Evolutionary conservation across 2,113 vertebrate species (phyloP).

Genomic region (Gambusia affinis): DNA sequence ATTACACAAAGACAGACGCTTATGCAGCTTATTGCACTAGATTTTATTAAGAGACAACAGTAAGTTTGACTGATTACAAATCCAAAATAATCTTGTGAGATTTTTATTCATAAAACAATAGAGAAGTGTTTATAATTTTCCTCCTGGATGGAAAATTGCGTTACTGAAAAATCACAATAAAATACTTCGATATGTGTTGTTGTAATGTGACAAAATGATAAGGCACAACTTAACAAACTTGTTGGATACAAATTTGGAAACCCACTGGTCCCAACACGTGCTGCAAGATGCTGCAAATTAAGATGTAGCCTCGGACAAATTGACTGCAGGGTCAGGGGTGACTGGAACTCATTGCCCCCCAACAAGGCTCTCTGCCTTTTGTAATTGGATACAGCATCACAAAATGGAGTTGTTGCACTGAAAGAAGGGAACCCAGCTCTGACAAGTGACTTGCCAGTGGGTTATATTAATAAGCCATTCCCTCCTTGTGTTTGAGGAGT

Average conservation of each 20-base stretch:
- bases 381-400: constrained; percentile 58
- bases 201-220: no score
- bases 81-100: no score
- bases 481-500: constrained; percentile 16
- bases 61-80: no score
- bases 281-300: constrained; percentile 4
- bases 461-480: constrained; percentile 34
- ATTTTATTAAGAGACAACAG: no score
- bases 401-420: constrained; percentile 32
- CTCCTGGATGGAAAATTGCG: no score
- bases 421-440: constrained; percentile 29
- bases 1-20: no score
- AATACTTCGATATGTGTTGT: no score
- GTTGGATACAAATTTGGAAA: neutral
- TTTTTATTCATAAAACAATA: no score
- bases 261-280: neutral
- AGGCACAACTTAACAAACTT: neutral
- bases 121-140: no score
- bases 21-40: no score
- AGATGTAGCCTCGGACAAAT: constrained; percentile 20
- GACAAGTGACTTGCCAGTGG: constrained; percentile 29
- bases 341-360: constrained; percentile 43
- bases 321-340: constrained; percentile 44
- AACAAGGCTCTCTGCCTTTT: constrained; percentile 43
- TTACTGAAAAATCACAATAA: no score